A percentile compares a stretch with the other conserved stretches of the same genome.
Conservation (phyloP, 2,113 vertebrate genomes). For the Opisthocomus hoazin region DNA sequence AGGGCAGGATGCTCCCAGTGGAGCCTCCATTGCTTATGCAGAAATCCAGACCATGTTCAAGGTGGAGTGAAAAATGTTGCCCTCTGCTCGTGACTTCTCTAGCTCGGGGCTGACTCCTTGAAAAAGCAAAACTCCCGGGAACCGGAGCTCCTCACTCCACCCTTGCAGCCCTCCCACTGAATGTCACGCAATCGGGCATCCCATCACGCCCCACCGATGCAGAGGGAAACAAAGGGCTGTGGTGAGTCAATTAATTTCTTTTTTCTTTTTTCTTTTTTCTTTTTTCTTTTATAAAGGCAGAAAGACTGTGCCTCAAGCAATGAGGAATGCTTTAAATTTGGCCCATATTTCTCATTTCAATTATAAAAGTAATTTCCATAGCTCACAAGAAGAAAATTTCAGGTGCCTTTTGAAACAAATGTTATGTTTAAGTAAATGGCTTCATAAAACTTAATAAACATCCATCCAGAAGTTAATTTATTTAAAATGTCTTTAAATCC, state of each 20-base stretch:
- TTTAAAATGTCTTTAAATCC: slow-evolving; percentile 31
- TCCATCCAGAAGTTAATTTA: slow-evolving; percentile 29
- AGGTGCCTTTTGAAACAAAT: background rate
- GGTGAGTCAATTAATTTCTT: background rate
- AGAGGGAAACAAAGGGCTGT: background rate
- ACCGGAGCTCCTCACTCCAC: background rate
- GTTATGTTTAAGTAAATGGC: background rate
- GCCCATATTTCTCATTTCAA: background rate
- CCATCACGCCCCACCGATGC: accelerated
- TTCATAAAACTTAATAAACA: slow-evolving; percentile 49
- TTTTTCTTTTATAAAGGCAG: background rate
- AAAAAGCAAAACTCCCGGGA: background rate
- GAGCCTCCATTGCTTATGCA: background rate
- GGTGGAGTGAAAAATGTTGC: background rate
- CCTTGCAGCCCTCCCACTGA: background rate
- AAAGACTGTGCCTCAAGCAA: background rate
- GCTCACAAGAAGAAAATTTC: background rate
- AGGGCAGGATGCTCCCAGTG: background rate
- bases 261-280: background rate
- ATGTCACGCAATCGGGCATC: accelerated
- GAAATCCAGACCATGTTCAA: background rate
- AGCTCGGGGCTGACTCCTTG: background rate
- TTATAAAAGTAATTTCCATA: slow-evolving; percentile 11
- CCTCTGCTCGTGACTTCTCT: background rate
- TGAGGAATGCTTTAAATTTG: background rate